A percentile compares a stretch with the other conserved stretches of the same genome.
These are phyloP conservation scores for Hydrotaea diabolus DNA, from an alignment of 2,888 invertebrate genomes.

Conservation along the genomic window DNA sequence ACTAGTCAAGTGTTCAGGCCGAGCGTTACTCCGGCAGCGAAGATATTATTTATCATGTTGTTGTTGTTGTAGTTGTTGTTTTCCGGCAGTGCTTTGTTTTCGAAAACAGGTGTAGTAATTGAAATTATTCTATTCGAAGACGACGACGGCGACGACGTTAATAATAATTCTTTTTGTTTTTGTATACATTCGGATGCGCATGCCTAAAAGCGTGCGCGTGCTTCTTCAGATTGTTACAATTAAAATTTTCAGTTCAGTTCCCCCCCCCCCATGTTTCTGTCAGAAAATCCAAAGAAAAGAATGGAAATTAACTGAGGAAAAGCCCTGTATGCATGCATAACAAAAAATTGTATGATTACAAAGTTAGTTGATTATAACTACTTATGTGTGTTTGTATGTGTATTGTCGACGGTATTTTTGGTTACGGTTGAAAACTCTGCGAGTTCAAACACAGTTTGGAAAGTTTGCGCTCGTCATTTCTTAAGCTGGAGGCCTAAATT, in stretches of 20 bases:
- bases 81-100: slow-evolving; percentile 40
- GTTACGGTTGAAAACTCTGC: slow-evolving; percentile 60
- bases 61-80: slow-evolving; percentile 39
- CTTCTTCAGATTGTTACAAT: slow-evolving; percentile 60
- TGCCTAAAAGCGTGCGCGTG: slow-evolving; percentile 64
- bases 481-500: slow-evolving; percentile 55
- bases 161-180: slow-evolving; percentile 51
- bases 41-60: slow-evolving; percentile 13
- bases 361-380: no score
- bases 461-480: slow-evolving; percentile 51
- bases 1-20: slow-evolving; percentile 9
- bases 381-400: background rate
- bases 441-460: slow-evolving; percentile 60
- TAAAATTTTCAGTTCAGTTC: slow-evolving; percentile 47
- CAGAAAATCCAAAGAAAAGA: slow-evolving; percentile 26
- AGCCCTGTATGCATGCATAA: background rate
- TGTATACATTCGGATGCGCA: slow-evolving; percentile 64
- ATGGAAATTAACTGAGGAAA: slow-evolving; percentile 41
- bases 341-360: background rate
- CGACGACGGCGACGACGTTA: slow-evolving; percentile 73
- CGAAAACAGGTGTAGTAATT: slow-evolving; percentile 79
- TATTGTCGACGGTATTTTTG: slow-evolving; percentile 39
- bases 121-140: slow-evolving; percentile 76
- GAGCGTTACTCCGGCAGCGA: slow-evolving; percentile 6
- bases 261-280: slow-evolving; percentile 57